Percentiles rank a stretch among this genome's conserved stretches.
phyloP scores from a whole-genome alignment of 2,113 vertebrate species.

The Cynocephalus volans region DNA sequence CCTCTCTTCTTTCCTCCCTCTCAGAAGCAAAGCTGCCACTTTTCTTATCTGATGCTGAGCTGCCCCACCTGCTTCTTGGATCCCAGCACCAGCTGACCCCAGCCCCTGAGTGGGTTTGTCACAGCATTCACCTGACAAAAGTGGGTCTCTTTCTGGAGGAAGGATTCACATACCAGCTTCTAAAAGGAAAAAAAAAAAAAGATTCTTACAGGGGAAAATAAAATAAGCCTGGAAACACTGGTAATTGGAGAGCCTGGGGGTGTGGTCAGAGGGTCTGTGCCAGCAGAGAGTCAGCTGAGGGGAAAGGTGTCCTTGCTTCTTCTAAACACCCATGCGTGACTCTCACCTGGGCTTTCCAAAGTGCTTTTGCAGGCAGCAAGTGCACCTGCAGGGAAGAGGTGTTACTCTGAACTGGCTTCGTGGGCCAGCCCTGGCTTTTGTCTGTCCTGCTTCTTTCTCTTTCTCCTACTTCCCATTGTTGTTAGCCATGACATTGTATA shows the following conservation, averaged over 20 bases:
- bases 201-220: constrained; percentile 24
- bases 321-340: background rate
- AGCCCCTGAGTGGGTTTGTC: constrained; percentile 35
- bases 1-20: background rate
- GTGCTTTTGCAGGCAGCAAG: background rate
- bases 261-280: background rate
- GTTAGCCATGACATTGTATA: background rate
- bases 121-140: constrained; percentile 11
- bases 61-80: constrained; percentile 8
- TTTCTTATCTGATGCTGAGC: background rate
- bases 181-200: background rate
- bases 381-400: background rate
- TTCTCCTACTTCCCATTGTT: background rate
- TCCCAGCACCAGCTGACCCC: background rate
- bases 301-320: background rate
- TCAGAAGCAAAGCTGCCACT: background rate
- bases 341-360: background rate
- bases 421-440: background rate
- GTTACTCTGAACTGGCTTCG: background rate
- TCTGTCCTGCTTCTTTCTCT: background rate
- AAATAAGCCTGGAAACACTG: background rate
- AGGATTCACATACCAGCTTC: background rate
- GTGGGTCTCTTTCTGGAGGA: background rate
- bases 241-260: background rate
- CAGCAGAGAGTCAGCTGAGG: background rate